Evolutionary conservation across 1,140 invertebrate species (phyloP), one percentile per base, ranked within the genome.

Genomic region (Zaprionus kolodkinae): DNA sequence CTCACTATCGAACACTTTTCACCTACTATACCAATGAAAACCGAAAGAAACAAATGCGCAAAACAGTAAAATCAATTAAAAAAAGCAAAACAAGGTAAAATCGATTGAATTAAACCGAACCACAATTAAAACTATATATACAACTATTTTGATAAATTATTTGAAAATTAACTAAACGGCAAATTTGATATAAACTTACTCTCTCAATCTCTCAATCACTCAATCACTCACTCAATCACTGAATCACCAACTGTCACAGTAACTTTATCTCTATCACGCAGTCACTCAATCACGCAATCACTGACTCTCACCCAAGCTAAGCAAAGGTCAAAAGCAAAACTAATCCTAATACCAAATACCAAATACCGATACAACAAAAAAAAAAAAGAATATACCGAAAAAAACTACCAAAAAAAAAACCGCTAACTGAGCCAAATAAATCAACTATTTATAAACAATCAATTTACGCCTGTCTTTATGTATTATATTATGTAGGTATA

Each of bases 181-280:
- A 66, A 72, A 56, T 72, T 66, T 66, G 33, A 50, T 52, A 72
- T 71, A 75, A 63, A 75, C 65, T 50, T 70, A 64, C 63, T 67
- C 48, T 60, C 33, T 59, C 67, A 63, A 40, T 62, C 60, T 54
- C 48, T 52, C 70, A 60, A 25, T 74, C 63, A 64, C 45, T 62
- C 43, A 43, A 25, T 40, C 71, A 69, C 66, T 78, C 55, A 66
- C 78, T 83, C 78, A 79, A 72, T 75, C 72, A 82, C 79, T 74
- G 13, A 71, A 71, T 63, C 68, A 63, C 59, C 50, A 63, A 68
- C 21, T 63, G 68, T 71, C 68, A 71, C 68, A 56, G 68, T 71
- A 56, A 63, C 45, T 71, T 54, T 71, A 55, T 62, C 50, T 71
- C 38, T 71, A 57, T 66, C 64, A 66, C 64, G 64, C 64, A 66